Evolutionary conservation across 2,113 vertebrate species (phyloP), one percentile per base, ranked within the genome.

Genomic region (Ovis canadensis): DNA sequence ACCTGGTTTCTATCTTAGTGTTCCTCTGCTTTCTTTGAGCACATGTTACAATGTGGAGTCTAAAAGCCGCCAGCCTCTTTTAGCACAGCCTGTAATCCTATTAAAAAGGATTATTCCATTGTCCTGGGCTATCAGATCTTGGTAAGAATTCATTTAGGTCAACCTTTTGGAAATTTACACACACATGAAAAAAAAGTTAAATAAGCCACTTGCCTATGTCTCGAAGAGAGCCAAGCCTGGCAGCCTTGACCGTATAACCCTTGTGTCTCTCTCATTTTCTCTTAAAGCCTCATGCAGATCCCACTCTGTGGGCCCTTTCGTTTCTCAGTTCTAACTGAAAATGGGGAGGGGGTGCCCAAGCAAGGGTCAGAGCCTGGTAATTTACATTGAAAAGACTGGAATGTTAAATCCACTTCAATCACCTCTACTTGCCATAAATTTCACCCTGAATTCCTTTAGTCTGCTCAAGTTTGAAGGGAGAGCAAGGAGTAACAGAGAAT

Each of bases 61-160:
- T 97, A 96, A 98, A 98, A 98, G 92, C 92, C 93, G 52, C 62
- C 81, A 94, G 97, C 96, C 96, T 98, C 95, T 93, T 98, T 98
- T 97, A 97, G 88, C 96, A 90, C 88, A 98, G 98, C 45, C 98
- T 96, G 36, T 99, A 99, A 99, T 99, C 98, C 98, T 98, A 98
- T 99, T 99, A 98, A 97, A 92, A 98, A 89, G 98, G 98, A 98
- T 99, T 99, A 99, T 96, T 98, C 96, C 98, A 97, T 98, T 98
- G 98, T 99, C 98, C 98, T 98, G 94, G 78, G 94, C 95, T 99
- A 98, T 99, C 98, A 98, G 99, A 99, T 99, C 36, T 17, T 98
- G 94, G 97, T 99, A 98, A 98, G 98, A 98, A 98, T 97, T 98
- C 97, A 98, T 98, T 98, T 98, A 98, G 98, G 98, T 98, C 99